Conservation (phyloP, 2,113 vertebrate species). For the Elephantulus edwardii region DNA sequence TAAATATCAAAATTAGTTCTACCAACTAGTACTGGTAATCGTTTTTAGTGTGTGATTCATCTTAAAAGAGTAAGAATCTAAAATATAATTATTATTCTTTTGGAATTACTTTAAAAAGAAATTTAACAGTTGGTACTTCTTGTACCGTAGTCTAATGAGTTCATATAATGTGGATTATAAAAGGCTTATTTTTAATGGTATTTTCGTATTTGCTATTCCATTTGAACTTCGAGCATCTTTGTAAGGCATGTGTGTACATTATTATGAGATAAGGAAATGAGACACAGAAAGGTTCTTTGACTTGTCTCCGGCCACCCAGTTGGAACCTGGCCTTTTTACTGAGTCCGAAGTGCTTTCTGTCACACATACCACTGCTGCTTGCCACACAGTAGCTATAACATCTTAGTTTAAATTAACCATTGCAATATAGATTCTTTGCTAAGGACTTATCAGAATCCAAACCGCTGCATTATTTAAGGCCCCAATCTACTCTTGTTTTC, state of each 20-base stretch:
- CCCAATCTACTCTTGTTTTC: neutral
- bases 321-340: neutral
- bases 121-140: neutral
- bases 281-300: neutral
- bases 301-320: neutral
- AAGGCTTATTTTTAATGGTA: neutral
- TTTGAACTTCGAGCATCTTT: neutral
- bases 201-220: neutral
- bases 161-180: neutral
- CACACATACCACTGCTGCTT: neutral
- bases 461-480: neutral
- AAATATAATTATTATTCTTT: neutral
- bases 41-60: constrained; percentile 9
- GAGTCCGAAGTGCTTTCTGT: neutral
- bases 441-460: constrained; percentile 16
- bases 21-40: neutral
- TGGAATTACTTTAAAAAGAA: neutral
- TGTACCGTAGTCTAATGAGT: neutral
- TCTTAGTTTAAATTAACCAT: neutral
- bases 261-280: neutral
- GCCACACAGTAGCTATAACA: neutral
- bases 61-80: neutral
- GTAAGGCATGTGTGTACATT: neutral
- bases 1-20: neutral
- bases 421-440: neutral